Percentiles rank a stretch among this genome's conserved stretches.
phyloP scores from a whole-genome alignment of 2,888 invertebrate genomes.

The Automeris io region DNA sequence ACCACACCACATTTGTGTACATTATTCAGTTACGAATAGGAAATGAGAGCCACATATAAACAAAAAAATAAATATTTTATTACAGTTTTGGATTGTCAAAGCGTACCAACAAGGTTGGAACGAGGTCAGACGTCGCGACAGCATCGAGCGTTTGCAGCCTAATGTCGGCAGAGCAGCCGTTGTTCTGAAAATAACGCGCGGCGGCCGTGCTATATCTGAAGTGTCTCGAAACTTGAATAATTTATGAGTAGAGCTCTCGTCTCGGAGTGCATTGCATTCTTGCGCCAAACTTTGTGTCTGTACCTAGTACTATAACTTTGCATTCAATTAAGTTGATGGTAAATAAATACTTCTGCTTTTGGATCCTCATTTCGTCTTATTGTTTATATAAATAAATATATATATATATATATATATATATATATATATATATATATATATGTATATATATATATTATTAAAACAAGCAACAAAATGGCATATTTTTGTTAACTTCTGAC shows the following conservation, averaged over 20 bases:
- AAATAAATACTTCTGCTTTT: no score
- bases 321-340: conserved; percentile 33
- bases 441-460: no score
- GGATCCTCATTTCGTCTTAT: no score
- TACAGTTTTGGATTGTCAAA: conserved; percentile 18
- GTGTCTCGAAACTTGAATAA: conserved; percentile 73
- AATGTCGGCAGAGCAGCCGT: conserved; percentile 34
- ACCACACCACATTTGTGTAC: background rate
- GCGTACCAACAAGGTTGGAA: conserved; percentile 24
- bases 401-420: no score
- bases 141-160: conserved; percentile 12
- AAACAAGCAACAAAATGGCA: no score
- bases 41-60: background rate
- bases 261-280: conserved; percentile 63
- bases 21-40: background rate
- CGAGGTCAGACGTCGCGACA: conserved; percentile 37
- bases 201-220: conserved; percentile 66
- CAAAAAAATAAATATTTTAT: background rate
- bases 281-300: conserved; percentile 51
- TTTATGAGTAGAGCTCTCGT: conserved; percentile 64
- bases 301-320: conserved; percentile 39
- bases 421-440: no score
- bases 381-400: no score
- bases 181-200: conserved; percentile 65
- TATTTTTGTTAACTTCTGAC: no score